Percentiles rank a stretch among this genome's conserved stretches.
These are phyloP conservation scores for Sylvietta virens DNA, from an alignment of 2,113 vertebrate species.

Conservation along the genomic window DNA sequence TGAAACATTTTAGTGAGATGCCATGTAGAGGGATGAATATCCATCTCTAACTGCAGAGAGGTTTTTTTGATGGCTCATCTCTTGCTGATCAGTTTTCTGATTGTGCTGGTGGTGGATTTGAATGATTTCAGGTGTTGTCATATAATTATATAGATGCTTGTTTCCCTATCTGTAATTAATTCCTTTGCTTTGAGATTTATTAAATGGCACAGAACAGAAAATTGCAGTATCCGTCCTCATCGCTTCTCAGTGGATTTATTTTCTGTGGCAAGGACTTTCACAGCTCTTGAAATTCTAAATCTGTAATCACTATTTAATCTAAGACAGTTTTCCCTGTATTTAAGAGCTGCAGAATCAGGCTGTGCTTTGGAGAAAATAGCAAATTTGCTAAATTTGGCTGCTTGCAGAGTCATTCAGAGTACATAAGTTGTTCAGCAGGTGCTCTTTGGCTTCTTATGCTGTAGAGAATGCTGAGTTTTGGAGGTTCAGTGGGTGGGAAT, in stretches of 20 bases:
- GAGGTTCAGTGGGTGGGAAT: background rate
- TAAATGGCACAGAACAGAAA: background rate
- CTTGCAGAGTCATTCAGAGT: background rate
- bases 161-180: background rate
- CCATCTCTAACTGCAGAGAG: background rate
- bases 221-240: background rate
- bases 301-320: background rate
- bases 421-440: background rate
- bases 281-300: constrained; percentile 12
- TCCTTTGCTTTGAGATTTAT: background rate
- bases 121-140: background rate
- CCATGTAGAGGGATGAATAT: background rate
- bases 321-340: background rate
- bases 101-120: background rate
- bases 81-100: background rate
- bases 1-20: background rate
- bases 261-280: background rate
- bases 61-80: background rate
- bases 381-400: constrained; percentile 8
- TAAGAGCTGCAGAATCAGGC: background rate
- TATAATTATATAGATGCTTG: background rate
- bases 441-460: background rate
- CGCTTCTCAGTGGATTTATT: background rate
- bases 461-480: background rate
- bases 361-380: background rate